Evolutionary conservation across 2,888 invertebrate genomes (phyloP), one percentile per base, ranked within the genome.

Genomic region (Cybosia mesomella): DNA sequence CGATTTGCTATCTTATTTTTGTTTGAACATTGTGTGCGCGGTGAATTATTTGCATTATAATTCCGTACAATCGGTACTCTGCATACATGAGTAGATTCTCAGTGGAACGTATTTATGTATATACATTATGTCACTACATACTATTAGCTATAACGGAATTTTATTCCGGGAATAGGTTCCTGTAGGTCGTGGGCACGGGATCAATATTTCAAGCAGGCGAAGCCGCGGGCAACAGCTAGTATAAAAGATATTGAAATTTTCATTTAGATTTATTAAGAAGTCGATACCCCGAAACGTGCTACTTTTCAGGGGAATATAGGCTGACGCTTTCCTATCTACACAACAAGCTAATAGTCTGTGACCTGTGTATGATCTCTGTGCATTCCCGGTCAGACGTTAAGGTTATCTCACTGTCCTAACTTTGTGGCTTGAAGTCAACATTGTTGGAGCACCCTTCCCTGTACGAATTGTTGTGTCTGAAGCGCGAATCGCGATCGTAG

Each of bases 361-460:
- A 58, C 18, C n/a, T 11, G 15, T 34, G 21, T 59, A 22, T 11
- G 21, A 58, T 10, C 21, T 34, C 36, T 9, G 21, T 36, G 9
- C 24, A 24, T 72, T 67, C 43, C 60, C 67, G 64, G 24, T 61
- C 34, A 71, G 79, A 73, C 75, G 67, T 22, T 49, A 64, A 49
- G 79, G 79, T 79, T 79, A 79, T 79, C 77, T 62, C 43, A n/a
- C 24, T 71, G 74, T 77, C 79, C 75, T 60, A 57, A 60, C 71
- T 71, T 58, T 58, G 54, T 43, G 18, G 36, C 49, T 53, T 34
- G 36, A 36, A 18, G 21, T 21, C 49, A 49, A 49, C 49, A 49
- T 49, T 49, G 49, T 49, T 49, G 49, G 9, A 49, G 9, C n/a
- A 28, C 32, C 32, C 3, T 4, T 18, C 32, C 0, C 21, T 24